Conservation (phyloP, 2,888 invertebrate species). For the Erebia palarica region DNA sequence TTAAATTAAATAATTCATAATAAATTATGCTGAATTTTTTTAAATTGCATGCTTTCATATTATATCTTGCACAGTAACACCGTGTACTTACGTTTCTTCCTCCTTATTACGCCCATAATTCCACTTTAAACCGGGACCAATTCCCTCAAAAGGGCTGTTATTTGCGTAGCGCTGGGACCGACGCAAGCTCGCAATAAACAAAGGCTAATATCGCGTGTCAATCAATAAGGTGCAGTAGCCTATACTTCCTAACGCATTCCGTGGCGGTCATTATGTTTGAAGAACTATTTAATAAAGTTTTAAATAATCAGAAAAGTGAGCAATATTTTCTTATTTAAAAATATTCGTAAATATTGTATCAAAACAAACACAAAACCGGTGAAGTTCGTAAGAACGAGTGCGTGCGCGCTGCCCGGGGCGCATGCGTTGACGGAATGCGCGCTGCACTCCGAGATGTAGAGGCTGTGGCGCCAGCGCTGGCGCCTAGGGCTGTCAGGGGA, state of each 20-base stretch:
- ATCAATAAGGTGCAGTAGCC: conserved; percentile 64
- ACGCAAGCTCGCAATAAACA: conserved; percentile 28
- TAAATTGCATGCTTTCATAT: background rate
- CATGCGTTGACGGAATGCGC: conserved; percentile 76
- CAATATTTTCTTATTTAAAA: background rate
- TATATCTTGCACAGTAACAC: background rate
- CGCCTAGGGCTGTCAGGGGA: conserved; percentile 18
- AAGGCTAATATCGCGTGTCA: conserved; percentile 30
- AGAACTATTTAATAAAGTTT: background rate
- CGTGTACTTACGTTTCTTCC: conserved; percentile 77
- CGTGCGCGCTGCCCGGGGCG: conserved; percentile 75
- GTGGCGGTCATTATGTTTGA: conserved; percentile 62
- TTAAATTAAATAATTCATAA: background rate
- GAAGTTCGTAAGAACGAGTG: conserved; percentile 48
- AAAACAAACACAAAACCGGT: conserved; percentile 31
- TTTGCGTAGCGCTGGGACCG: conserved; percentile 15
- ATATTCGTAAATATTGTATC: conserved; percentile 8
- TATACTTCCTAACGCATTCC: conserved; percentile 67
- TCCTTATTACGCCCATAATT: conserved; percentile 77
- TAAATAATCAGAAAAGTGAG: background rate
- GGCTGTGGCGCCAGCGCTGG: conserved; percentile 67
- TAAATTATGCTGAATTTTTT: background rate
- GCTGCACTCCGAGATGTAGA: conserved; percentile 65
- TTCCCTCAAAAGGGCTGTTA: conserved; percentile 55
- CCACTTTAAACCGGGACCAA: conserved; percentile 54